phyloP scores from a whole-genome alignment of 1,140 invertebrate genomes.

The Drosophila ficusphila region DNA sequence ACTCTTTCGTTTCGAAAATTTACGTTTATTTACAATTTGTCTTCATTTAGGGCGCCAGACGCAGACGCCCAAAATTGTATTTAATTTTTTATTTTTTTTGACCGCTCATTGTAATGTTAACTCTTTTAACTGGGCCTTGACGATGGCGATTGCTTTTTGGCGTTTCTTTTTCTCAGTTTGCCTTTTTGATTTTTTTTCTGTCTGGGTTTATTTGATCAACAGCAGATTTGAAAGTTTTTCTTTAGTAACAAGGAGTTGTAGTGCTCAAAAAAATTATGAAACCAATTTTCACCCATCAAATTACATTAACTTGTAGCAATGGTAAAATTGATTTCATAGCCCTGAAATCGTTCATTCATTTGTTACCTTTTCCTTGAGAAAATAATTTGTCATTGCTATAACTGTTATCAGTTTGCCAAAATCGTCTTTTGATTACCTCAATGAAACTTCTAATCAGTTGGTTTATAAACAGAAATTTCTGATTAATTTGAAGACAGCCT shows the following conservation, averaged over 20 bases:
- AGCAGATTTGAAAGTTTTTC: constrained; percentile 68
- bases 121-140: constrained; percentile 76
- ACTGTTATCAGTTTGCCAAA: constrained; percentile 18
- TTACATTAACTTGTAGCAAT: no score
- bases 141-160: constrained; percentile 35
- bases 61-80: constrained; percentile 33
- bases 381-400: constrained; percentile 2
- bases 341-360: background rate
- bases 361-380: background rate
- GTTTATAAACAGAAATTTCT: background rate
- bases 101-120: constrained; percentile 49
- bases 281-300: no score
- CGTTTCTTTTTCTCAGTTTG: constrained; percentile 49
- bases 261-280: background rate
- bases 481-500: constrained; percentile 34
- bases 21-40: constrained; percentile 82
- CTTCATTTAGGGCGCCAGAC: constrained; percentile 72
- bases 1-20: constrained; percentile 67
- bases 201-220: constrained; percentile 55
- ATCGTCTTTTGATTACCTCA: constrained; percentile 19
- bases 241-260: background rate
- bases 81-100: constrained; percentile 24
- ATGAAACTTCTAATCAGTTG: constrained; percentile 32
- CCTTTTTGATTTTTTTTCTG: constrained; percentile 35
- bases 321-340: no score